These are phyloP conservation scores for Autographa pulchrina DNA, from an alignment of 2,888 invertebrate genomes.

Conservation along the genomic window DNA sequence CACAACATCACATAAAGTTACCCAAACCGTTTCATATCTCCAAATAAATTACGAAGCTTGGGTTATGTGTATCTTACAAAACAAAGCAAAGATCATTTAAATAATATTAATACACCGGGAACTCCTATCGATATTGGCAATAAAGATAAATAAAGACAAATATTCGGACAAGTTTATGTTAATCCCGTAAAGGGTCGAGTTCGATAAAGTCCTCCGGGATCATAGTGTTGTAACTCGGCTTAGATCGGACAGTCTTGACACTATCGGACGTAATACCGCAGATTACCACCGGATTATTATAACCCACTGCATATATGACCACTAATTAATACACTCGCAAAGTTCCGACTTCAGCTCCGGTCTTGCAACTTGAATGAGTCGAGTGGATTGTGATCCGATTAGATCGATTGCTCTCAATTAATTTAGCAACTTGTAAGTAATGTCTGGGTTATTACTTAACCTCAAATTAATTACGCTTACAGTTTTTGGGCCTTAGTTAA, in stretches of 20 bases:
- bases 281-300: conserved; percentile 79
- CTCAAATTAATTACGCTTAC: conserved; percentile 30
- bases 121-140: conserved; percentile 64
- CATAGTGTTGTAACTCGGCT: conserved; percentile 81
- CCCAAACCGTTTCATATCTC: neutral
- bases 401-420: conserved; percentile 63
- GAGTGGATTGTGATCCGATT: conserved; percentile 55
- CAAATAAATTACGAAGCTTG: neutral
- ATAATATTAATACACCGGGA: conserved; percentile 55
- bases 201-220: conserved; percentile 80
- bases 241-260: conserved; percentile 80
- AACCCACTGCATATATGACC: conserved; percentile 72
- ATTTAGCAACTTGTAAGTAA: conserved; percentile 55
- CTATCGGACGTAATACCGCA: conserved; percentile 79
- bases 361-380: conserved; percentile 53
- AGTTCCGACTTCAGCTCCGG: conserved; percentile 62
- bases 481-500: conserved; percentile 20
- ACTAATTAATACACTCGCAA: conserved; percentile 73
- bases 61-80: neutral
- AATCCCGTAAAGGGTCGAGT: conserved; percentile 84
- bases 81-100: conserved; percentile 27
- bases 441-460: conserved; percentile 51
- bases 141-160: conserved; percentile 81
- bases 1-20: neutral
- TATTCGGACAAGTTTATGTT: conserved; percentile 81